Base-by-base conservation (phyloP, 2,888 invertebrate species). In the Caenorhabditis macrosperma region DNA sequence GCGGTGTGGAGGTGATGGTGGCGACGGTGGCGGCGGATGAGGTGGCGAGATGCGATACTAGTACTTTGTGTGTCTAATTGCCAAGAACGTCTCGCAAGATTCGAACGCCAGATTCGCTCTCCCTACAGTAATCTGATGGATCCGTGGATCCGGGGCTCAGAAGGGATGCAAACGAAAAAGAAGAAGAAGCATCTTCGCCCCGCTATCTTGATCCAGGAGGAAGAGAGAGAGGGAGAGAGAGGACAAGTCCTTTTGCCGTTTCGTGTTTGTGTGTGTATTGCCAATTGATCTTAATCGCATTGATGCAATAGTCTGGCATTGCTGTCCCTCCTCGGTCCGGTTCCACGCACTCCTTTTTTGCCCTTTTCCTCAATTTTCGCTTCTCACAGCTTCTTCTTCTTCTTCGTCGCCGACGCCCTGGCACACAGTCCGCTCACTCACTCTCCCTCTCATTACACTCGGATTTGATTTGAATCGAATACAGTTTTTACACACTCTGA, bases 61-160 rank as follows among this genome's bases (percentile, higher is more conserved):
- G 66, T 63, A 69, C 68, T 68, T 68, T 69, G 74, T n/a, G n/a
- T n/a, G n/a, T n/a, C 64, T 74, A 74, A 74, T 74, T 74, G 74
- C 50, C 64, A 74, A 44, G 44, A 74, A 48, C 57, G 24, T 26
- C 50, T 38, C n/a, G n/a, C 38, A 55, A 67, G 67, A 55, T 35
- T 28, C 54, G 20, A 26, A 30, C 50, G 26, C 61, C 24, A 38
- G 38, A 38, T 38, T 12, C 41, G n/a, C 15, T 17, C 22, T 41
- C 20, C 22, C 24, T 67, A 55, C 67, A 57, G 57, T 57, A 55
- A 55, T 46, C 46, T 38, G 38, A 22, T 28, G 12, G 17, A 17
- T 46, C 48, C 28, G n/a, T n/a, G n/a, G n/a, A n/a, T n/a, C n/a
- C n/a, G n/a, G n/a, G n/a, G n/a, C n/a, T n/a, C n/a, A n/a, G n/a